Conservation (phyloP, 1,140 invertebrate species). For the Papilio glaucus region DNA sequence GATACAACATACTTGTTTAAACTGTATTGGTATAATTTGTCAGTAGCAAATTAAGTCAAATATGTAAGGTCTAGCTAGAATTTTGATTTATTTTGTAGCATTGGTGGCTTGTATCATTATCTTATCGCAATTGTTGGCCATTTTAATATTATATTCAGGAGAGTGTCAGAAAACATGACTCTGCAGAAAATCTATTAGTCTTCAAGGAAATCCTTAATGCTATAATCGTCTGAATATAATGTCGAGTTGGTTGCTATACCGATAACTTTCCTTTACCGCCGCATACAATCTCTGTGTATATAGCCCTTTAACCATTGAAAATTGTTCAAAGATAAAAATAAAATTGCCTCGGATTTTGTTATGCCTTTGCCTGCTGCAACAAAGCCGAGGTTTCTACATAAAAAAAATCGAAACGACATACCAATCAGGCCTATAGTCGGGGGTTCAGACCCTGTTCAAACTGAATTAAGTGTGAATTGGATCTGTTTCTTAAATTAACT, state of each 20-base stretch:
- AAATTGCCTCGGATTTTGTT: constrained; percentile 31
- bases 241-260: constrained; percentile 52
- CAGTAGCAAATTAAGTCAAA: background rate
- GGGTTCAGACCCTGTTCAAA: background rate
- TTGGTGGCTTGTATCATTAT: constrained; percentile 25
- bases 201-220: background rate
- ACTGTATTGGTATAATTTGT: background rate
- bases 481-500: background rate
- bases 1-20: constrained; percentile 9
- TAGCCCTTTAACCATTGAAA: constrained; percentile 49
- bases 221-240: constrained; percentile 56
- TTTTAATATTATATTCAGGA: constrained; percentile 18
- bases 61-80: background rate
- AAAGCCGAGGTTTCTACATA: constrained; percentile 31
- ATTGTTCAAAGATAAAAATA: constrained; percentile 34
- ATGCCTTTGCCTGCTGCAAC: constrained; percentile 1
- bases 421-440: background rate
- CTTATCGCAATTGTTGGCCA: background rate
- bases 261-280: constrained; percentile 51
- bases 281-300: constrained; percentile 61
- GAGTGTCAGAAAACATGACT: background rate
- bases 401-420: constrained; percentile 34
- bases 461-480: background rate
- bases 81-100: constrained; percentile 13
- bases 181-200: background rate